These are phyloP conservation scores for Poeciliopsis occidentalis DNA, from an alignment of 2,113 vertebrate species.

Conservation along the genomic window DNA sequence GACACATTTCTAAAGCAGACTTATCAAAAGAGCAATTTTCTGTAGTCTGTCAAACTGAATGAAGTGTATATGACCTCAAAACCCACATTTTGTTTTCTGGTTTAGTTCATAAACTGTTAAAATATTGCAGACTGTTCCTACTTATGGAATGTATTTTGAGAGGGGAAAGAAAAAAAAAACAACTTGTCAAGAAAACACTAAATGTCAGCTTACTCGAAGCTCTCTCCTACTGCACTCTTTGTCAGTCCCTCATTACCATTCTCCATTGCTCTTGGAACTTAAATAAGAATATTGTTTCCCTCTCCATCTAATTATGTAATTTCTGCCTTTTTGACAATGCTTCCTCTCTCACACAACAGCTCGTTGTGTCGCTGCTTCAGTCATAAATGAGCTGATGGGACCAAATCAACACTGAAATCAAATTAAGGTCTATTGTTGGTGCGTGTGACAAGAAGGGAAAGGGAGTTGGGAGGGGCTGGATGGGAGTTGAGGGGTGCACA, in stretches of 20 bases:
- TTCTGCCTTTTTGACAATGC: constrained; percentile 55
- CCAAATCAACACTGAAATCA: constrained; percentile 73
- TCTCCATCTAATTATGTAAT: constrained; percentile 63
- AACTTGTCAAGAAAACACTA: constrained; percentile 23
- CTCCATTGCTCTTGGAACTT: constrained; percentile 49
- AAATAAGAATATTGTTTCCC: constrained; percentile 66
- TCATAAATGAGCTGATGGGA: constrained; percentile 58
- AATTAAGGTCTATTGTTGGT: constrained; percentile 70
- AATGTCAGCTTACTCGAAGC: constrained; percentile 33
- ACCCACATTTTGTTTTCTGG: no score
- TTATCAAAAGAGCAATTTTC: no score
- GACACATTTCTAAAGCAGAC: background rate
- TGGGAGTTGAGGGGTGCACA: constrained; percentile 20
- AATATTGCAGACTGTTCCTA: background rate
- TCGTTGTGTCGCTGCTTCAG: constrained; percentile 34
- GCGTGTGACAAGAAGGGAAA: constrained; percentile 41
- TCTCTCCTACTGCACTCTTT: constrained; percentile 38
- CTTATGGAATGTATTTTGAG: background rate
- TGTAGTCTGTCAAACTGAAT: no score
- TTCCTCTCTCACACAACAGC: constrained; percentile 43
- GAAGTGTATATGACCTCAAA: no score
- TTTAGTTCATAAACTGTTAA: no score
- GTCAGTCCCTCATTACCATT: constrained; percentile 59
- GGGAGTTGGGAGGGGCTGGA: background rate
- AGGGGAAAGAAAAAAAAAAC: background rate